Percentiles rank a stretch among this genome's conserved stretches.
phyloP scores from a whole-genome alignment of 2,113 vertebrate genomes.

The Coracopsis vasa region DNA sequence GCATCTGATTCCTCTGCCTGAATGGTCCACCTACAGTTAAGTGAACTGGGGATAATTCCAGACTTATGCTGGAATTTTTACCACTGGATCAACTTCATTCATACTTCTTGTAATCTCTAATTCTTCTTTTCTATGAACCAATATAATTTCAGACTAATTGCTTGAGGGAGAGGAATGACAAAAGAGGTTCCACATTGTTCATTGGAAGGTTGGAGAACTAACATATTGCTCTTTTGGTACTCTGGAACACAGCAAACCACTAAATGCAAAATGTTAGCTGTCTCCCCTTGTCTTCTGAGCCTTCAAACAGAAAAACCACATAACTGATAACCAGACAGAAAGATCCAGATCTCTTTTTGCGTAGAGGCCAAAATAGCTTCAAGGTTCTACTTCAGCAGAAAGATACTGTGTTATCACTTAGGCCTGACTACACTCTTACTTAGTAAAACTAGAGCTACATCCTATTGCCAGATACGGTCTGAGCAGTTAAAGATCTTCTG shows the following conservation, averaged over 20 bases:
- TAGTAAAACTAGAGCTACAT: neutral
- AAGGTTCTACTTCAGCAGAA: neutral
- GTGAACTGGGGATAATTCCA: neutral
- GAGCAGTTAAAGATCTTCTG: neutral
- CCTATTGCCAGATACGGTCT: neutral
- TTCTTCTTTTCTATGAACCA: neutral
- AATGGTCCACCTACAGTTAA: neutral
- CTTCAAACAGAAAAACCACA: neutral
- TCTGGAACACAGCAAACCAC: neutral
- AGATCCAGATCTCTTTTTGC: neutral
- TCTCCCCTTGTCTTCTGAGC: neutral
- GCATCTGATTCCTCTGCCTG: neutral
- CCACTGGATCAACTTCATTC: neutral
- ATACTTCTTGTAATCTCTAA: neutral
- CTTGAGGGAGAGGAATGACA: neutral
- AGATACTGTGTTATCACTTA: neutral
- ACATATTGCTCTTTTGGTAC: neutral
- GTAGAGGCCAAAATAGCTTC: neutral
- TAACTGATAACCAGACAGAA: neutral
- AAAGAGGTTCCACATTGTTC: neutral
- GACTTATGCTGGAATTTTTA: neutral
- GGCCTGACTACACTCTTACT: neutral
- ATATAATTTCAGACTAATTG: neutral
- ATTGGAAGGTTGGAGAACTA: neutral
- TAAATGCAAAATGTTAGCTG: neutral